A percentile compares a stretch with the other conserved stretches of the same genome.
Conservation (phyloP, 2,888 invertebrate genomes). For the Andrena fulva region DNA sequence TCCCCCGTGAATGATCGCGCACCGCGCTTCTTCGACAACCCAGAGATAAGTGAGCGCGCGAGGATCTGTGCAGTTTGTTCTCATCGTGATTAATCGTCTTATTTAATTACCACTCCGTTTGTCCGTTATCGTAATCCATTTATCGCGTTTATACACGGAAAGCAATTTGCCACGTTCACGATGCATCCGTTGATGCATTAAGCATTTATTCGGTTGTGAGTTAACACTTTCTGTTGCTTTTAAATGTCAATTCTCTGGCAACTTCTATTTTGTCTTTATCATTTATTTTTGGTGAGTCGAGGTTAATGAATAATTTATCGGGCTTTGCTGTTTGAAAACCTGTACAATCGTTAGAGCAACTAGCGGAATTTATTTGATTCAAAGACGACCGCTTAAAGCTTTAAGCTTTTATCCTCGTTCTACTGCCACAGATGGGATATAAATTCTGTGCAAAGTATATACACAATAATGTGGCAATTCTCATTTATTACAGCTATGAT, state of each 20-base stretch:
- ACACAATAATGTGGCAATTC: no score
- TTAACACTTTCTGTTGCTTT: neutral
- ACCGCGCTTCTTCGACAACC: slow-evolving; percentile 1
- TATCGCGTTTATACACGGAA: neutral
- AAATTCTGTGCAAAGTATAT: no score
- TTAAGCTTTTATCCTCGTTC: no score
- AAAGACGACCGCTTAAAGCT: no score
- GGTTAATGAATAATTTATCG: no score
- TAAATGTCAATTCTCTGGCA: neutral
- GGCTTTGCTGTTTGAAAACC: no score
- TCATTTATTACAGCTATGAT: no score
- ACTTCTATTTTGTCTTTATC: neutral
- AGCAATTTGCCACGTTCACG: neutral
- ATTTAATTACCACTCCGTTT: slow-evolving; percentile 24
- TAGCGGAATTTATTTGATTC: no score
- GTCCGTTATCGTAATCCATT: neutral
- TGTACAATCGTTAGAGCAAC: no score
- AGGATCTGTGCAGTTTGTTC: neutral
- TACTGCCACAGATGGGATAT: no score
- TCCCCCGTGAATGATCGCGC: neutral
- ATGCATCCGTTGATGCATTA: neutral
- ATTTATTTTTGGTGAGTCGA: no score
- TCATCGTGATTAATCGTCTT: slow-evolving; percentile 25
- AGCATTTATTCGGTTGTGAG: neutral
- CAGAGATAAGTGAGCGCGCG: slow-evolving; percentile 5